Evolutionary conservation across 2,113 vertebrate species (phyloP), one percentile per base, ranked within the genome.

Genomic region (Tupaia chinensis): DNA sequence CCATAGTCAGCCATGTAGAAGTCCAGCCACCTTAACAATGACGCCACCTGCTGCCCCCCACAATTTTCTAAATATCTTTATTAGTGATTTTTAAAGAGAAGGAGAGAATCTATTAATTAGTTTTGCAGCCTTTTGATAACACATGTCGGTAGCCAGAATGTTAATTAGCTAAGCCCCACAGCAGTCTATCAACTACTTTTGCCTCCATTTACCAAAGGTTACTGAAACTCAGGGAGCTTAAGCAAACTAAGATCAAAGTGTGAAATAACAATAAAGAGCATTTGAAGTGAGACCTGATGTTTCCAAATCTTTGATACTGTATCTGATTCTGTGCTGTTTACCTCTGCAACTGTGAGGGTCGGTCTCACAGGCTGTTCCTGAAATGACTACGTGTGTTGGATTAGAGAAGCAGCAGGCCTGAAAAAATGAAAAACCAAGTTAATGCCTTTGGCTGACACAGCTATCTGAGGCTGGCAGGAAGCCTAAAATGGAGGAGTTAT

Each of bases 121-220:
- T 72, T 85, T 78, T 88, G 53, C 53, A 83, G 8, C 3, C 78
- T 96, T 96, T 65, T 16, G 60, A 61, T 86, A 89, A 74, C 23
- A 2, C 23, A 89, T 86, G 60, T 74, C 22, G 58, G 86, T 88
- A 86, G 34, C 82, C 85, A 93, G 23, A 72, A 84, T 83, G 68
- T 92, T 91, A 94, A 92, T 94, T 90, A 94, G 15, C 54, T 87
- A 87, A 96, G 22, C 25, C 29, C 56, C 61, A 84, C 13, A 78
- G 61, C n/a, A 78, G 17, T 72, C 65, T 68, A 44, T 89, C 77
- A 83, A 68, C 11, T 93, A 56, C 22, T 93, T 76, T 76, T 69
- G 54, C 53, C 56, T 94, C 90, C 34, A 32, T 89, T 95, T 96
- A 61, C 60, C 92, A 84, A 96, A 93, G 32, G 34, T 84, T 89